These are phyloP conservation scores for Onthophagus taurus DNA, from an alignment of 1,140 invertebrate genomes.

Conservation along the genomic window DNA sequence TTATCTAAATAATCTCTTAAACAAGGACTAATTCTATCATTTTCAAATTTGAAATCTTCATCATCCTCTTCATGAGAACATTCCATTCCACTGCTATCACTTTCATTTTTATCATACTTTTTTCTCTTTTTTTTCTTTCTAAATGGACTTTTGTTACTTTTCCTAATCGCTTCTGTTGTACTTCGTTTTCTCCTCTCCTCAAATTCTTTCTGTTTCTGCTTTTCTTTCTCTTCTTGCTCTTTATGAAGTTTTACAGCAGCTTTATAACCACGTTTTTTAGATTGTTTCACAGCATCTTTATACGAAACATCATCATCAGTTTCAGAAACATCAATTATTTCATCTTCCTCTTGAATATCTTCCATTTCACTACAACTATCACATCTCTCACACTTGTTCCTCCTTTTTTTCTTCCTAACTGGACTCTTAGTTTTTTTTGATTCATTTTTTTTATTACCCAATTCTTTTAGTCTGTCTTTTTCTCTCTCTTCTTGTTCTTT, in stretches of 20 bases:
- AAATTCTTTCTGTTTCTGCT: conserved; percentile 29
- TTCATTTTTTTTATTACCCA: no score
- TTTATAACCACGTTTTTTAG: conserved; percentile 37
- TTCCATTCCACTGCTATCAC: no score
- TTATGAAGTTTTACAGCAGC: conserved; percentile 35
- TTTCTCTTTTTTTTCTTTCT: conserved; percentile 14
- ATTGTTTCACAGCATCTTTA: conserved; percentile 33
- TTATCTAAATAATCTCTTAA: no score
- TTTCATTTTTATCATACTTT: conserved; percentile 3
- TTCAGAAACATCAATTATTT: no score
- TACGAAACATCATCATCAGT: no score
- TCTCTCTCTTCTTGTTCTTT: conserved; percentile 22
- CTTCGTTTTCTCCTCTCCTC: conserved; percentile 21
- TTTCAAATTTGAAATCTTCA: conserved; percentile 1
- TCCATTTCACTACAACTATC: no score
- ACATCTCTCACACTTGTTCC: no score
- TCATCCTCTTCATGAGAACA: no score
- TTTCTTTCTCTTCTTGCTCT: conserved; percentile 22
- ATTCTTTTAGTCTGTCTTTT: conserved; percentile 23
- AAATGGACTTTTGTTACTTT: conserved; percentile 18
- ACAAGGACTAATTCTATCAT: no score
- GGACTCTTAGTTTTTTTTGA: background rate
- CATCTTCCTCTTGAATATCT: no score
- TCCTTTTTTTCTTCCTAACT: no score
- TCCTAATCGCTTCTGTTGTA: conserved; percentile 23